phyloP scores from a whole-genome alignment of 2,797 vertebrate genomes.

The Simalia tracyae region DNA sequence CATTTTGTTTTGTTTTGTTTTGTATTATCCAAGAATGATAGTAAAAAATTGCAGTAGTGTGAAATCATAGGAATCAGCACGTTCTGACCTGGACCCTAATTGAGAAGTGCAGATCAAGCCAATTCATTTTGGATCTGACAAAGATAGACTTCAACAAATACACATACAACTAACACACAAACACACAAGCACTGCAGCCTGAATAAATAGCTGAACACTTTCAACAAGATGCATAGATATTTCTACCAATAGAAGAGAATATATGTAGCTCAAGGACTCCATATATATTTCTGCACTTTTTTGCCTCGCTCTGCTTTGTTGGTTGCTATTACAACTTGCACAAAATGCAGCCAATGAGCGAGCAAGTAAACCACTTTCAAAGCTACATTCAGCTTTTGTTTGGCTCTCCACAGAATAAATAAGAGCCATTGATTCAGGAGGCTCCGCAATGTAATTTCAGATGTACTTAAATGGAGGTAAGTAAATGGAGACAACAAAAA shows the following conservation, averaged over 20 bases:
- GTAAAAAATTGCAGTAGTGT: background rate
- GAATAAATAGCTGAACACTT: background rate
- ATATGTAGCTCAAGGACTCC: no score
- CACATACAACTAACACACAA: no score
- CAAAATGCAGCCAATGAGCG: background rate
- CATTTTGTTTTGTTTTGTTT: background rate
- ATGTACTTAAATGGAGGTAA: rapidly evolving
- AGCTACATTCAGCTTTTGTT: background rate
- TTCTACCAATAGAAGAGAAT: no score
- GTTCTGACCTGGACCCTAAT: background rate
- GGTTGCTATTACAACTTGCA: background rate
- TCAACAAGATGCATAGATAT: background rate
- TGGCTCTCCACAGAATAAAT: background rate
- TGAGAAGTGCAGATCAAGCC: background rate
- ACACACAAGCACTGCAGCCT: background rate
- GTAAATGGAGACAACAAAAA: rapidly evolving
- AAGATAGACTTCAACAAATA: background rate
- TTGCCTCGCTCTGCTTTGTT: background rate
- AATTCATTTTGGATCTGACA: background rate
- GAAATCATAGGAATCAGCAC: background rate
- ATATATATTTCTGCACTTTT: background rate
- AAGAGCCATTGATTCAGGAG: background rate
- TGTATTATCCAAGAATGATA: background rate
- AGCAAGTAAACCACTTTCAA: background rate
- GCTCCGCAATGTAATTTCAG: background rate